Evolutionary conservation across 35 echinoderm and acorn worm species (phyloP).

Genomic region (Lytechinus variegatus): DNA sequence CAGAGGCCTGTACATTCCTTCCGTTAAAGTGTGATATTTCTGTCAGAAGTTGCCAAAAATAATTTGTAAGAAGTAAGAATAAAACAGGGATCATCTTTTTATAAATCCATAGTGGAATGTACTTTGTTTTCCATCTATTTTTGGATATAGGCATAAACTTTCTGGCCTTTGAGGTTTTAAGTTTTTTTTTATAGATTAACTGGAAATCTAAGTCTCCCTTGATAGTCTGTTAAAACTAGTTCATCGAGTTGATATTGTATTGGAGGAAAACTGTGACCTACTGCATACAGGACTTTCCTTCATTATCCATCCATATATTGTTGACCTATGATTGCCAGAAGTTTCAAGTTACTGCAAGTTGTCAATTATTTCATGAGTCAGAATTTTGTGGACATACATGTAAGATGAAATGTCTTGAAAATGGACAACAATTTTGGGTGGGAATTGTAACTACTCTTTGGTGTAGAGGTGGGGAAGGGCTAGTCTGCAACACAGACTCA

Average conservation of each 20-base stretch:
- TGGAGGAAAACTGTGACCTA: neutral
- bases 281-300: neutral
- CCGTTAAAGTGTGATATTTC: neutral
- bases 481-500: no score
- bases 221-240: neutral
- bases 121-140: neutral
- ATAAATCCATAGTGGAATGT: no score
- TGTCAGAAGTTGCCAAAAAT: neutral
- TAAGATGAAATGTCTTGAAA: no score
- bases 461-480: no score
- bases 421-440: no score
- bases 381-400: no score
- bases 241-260: neutral
- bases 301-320: neutral
- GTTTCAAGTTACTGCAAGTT: neutral
- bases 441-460: no score
- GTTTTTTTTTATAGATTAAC: neutral
- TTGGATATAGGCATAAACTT: neutral
- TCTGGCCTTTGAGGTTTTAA: neutral
- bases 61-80: neutral
- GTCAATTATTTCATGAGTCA: no score
- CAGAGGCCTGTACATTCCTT: neutral
- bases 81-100: no score
- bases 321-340: neutral
- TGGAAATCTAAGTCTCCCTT: neutral